A percentile compares a stretch with the other conserved stretches of the same genome.
Evolutionary conservation across 2,797 vertebrate genomes (phyloP).

Genomic region (Esox masquinongy): DNA sequence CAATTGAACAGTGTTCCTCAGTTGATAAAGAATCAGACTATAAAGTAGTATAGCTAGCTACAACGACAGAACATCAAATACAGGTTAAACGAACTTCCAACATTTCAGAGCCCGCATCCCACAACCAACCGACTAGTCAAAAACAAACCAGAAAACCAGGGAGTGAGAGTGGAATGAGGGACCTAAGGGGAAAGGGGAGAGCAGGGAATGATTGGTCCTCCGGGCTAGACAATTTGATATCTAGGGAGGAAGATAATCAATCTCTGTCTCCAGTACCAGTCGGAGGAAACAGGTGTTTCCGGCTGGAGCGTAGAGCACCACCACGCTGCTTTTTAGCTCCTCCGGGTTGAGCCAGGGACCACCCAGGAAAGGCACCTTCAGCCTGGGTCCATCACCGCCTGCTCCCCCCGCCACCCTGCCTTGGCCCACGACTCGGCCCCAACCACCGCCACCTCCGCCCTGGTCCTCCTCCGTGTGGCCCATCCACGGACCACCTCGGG

Average conservation of each 20-base stretch:
- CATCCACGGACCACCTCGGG: conserved; percentile 26
- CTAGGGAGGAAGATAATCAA: background rate
- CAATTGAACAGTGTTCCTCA: background rate
- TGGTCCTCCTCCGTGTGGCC: conserved; percentile 6
- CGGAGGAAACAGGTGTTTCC: conserved; percentile 61
- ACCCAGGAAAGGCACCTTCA: conserved; percentile 55
- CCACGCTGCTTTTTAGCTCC: conserved; percentile 61
- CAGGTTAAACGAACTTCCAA: background rate
- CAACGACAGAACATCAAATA: background rate
- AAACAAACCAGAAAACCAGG: background rate
- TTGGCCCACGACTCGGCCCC: background rate
- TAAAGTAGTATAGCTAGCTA: background rate
- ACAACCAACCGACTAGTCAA: background rate
- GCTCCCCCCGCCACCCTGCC: conserved; percentile 4
- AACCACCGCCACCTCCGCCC: conserved; percentile 5
- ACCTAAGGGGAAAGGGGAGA: background rate
- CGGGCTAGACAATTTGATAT: background rate
- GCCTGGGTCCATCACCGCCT: conserved; percentile 15
- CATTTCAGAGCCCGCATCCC: background rate
- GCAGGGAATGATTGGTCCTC: background rate
- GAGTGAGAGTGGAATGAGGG: background rate
- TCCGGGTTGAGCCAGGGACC: conserved; percentile 34
- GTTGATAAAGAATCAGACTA: background rate
- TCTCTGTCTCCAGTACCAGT: conserved; percentile 52
- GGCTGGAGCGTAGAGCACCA: conserved; percentile 66